Percentiles rank a stretch among this genome's conserved stretches.
These are phyloP conservation scores for Gymnothorax javanicus DNA, from an alignment of 2,797 vertebrate species.

Conservation along the genomic window DNA sequence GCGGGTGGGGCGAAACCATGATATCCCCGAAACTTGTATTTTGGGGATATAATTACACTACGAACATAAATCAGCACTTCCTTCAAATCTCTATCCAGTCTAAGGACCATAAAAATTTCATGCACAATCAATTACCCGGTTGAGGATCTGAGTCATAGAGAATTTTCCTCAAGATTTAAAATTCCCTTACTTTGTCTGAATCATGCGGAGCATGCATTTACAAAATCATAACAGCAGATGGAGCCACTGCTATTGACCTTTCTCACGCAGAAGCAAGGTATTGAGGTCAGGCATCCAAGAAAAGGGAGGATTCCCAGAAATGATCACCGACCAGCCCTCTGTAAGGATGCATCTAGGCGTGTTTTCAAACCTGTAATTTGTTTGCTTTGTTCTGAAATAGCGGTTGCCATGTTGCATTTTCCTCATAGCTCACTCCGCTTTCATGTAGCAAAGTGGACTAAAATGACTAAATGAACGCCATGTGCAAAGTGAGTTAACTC, in stretches of 20 bases:
- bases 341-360: neutral
- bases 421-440: too few species aligned
- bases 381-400: too few species aligned
- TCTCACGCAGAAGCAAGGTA: neutral
- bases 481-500: too few species aligned
- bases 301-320: slow-evolving; percentile 1
- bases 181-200: neutral
- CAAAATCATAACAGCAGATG: slow-evolving; percentile 58
- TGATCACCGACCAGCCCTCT: neutral
- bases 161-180: neutral
- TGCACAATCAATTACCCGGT: neutral
- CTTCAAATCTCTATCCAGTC: neutral
- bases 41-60: too few species aligned
- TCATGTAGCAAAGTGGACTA: too few species aligned
- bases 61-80: neutral
- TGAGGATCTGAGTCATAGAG: neutral
- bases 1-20: too few species aligned
- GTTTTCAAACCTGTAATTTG: too few species aligned
- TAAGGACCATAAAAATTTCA: neutral
- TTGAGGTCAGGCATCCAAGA: slow-evolving; percentile 26
- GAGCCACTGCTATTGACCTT: slow-evolving; percentile 50
- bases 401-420: too few species aligned
- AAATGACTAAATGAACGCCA: too few species aligned
- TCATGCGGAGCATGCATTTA: neutral
- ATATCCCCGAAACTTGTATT: too few species aligned